phyloP scores from a whole-genome alignment of 2,888 invertebrate species.

The Bombylius discolor region DNA sequence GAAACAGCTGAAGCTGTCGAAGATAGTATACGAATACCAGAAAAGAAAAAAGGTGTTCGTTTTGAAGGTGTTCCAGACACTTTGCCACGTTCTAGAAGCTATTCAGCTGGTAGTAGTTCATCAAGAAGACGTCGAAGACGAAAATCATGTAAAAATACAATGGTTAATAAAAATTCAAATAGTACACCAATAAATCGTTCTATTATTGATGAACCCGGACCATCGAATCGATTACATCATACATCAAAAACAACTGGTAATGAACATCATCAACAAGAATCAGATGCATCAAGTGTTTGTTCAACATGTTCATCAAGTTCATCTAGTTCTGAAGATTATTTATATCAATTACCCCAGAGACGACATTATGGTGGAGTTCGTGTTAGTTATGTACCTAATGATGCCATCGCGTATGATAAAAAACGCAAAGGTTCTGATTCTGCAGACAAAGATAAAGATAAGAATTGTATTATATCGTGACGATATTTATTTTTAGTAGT shows the following conservation, averaged over 20 bases:
- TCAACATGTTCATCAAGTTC: constrained; percentile 81
- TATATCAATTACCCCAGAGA: constrained; percentile 72
- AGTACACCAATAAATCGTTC: not conserved
- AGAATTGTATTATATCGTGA: constrained; percentile 81
- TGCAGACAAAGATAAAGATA: constrained; percentile 44
- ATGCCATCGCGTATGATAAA: constrained; percentile 71
- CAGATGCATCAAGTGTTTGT: constrained; percentile 67
- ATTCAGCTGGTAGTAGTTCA: constrained; percentile 29
- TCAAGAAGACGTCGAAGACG: constrained; percentile 29
- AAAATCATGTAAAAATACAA: constrained; percentile 24
- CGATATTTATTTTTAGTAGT: constrained; percentile 25
- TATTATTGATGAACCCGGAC: not conserved
- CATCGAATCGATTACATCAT: not conserved
- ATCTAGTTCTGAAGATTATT: constrained; percentile 76
- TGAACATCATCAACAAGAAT: constrained; percentile 23
- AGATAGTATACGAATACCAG: constrained; percentile 3
- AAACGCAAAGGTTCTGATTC: constrained; percentile 42
- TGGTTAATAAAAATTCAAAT: constrained; percentile 22
- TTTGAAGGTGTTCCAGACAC: constrained; percentile 36
- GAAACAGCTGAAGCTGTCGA: not conserved
- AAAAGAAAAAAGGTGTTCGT: constrained; percentile 32
- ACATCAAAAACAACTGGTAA: not conserved
- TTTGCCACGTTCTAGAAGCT: constrained; percentile 42
- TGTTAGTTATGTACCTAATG: constrained; percentile 87
- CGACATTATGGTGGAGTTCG: constrained; percentile 77